Evolutionary conservation across 2,888 invertebrate genomes (phyloP).

Genomic region (Caenorhabditis angaria): DNA sequence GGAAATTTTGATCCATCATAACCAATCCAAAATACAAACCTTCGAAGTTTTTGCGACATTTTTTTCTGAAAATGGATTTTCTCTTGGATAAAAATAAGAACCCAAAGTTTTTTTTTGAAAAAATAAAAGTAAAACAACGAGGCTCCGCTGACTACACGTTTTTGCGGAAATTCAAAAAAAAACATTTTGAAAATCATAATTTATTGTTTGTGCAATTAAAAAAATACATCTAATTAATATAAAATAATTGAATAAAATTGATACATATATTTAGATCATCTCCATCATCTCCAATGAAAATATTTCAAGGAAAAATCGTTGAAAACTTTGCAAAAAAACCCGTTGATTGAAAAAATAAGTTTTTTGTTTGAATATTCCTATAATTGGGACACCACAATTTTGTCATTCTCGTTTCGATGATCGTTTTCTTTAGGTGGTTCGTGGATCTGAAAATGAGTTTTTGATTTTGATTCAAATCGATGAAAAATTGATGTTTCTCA

Average conservation of each 20-base stretch:
- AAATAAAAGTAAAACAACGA: neutral
- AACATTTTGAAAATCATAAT: too few relatives aligned
- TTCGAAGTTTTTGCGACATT: constrained; percentile 20
- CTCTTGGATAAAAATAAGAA: neutral
- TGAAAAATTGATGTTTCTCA: too few relatives aligned
- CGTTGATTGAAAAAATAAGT: neutral
- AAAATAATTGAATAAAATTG: neutral
- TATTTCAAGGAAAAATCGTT: neutral
- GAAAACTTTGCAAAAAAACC: neutral
- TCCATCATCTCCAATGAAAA: neutral
- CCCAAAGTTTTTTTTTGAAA: neutral
- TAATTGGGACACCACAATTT: constrained; percentile 38
- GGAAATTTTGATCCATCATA: constrained; percentile 65
- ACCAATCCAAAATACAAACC: constrained; percentile 63
- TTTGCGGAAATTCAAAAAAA: too few relatives aligned
- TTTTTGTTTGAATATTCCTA: constrained; percentile 4
- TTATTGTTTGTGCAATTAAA: too few relatives aligned
- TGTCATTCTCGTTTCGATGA: constrained; percentile 21
- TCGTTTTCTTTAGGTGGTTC: constrained; percentile 34
- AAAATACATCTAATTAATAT: neutral
- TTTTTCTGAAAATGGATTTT: too few relatives aligned
- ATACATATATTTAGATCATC: too few relatives aligned
- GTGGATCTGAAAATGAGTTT: constrained; percentile 29
- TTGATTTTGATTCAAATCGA: neutral
- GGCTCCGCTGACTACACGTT: too few relatives aligned